Percentiles rank a stretch among this genome's conserved stretches.
These are phyloP conservation scores for Chaetura pelagica DNA, from an alignment of 2,113 vertebrate genomes.

Conservation along the genomic window DNA sequence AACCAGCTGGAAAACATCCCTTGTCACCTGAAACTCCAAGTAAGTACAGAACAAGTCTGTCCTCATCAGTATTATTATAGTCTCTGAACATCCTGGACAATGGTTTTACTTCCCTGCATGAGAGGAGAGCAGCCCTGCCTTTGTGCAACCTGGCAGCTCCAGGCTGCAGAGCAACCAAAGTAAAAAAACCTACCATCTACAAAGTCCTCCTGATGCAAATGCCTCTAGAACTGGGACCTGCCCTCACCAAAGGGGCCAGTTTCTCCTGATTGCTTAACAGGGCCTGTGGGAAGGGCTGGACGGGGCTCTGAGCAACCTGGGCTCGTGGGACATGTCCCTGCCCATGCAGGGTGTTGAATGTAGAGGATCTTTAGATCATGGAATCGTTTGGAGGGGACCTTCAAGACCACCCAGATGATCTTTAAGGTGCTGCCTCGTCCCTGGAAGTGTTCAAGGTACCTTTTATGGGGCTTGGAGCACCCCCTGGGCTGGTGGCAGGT, in stretches of 20 bases:
- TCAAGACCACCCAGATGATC: no score
- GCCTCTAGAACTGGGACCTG: background rate
- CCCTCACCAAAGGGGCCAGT: background rate
- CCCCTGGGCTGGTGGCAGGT: no score
- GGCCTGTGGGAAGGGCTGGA: background rate
- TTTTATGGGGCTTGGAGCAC: no score
- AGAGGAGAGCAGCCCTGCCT: background rate
- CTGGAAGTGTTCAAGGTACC: no score
- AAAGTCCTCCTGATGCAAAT: background rate
- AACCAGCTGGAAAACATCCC: background rate
- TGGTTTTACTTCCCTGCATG: background rate
- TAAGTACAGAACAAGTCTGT: background rate
- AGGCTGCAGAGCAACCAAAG: background rate
- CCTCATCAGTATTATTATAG: background rate
- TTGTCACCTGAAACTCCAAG: background rate
- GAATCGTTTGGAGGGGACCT: no score
- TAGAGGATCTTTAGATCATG: no score
- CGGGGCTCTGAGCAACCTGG: no score
- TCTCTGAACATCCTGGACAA: background rate
- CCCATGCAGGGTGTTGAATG: no score
- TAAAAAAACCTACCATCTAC: background rate
- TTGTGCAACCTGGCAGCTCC: background rate
- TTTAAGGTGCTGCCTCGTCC: no score
- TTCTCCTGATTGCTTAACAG: fast-evolving
- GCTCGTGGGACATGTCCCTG: no score